phyloP scores from a whole-genome alignment of 1,140 invertebrate species.

The Panulirus ornatus region DNA sequence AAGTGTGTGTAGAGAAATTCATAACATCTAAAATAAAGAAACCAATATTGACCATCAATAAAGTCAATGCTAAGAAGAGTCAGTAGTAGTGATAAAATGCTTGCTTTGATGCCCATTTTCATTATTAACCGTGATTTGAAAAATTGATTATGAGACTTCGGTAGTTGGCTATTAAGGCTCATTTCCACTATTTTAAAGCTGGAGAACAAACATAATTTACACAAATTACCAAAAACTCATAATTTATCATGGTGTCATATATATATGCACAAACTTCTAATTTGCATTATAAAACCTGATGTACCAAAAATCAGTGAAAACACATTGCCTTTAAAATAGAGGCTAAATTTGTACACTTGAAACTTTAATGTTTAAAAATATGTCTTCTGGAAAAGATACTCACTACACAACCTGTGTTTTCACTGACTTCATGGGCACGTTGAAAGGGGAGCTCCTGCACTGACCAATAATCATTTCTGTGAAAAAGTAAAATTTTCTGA shows the following conservation, averaged over 20 bases:
- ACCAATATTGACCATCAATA: no score
- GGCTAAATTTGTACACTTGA: constrained; percentile 69
- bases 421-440: constrained; percentile 69
- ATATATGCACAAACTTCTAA: constrained; percentile 56
- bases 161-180: constrained; percentile 58
- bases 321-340: constrained; percentile 59
- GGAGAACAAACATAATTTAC: constrained; percentile 61
- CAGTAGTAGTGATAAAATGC: constrained; percentile 39
- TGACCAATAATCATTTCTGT: constrained; percentile 38
- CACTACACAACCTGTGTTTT: constrained; percentile 69
- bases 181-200: constrained; percentile 51
- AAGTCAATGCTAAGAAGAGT: no score
- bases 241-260: constrained; percentile 61
- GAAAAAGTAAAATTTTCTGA: background rate
- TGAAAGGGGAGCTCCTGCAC: constrained; percentile 43
- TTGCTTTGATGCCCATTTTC: constrained; percentile 69
- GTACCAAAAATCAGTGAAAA: constrained; percentile 71
- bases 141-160: constrained; percentile 60
- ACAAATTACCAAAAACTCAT: constrained; percentile 66
- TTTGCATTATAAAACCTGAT: constrained; percentile 69
- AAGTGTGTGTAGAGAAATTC: no score
- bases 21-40: no score
- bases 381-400: constrained; percentile 71
- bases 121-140: constrained; percentile 47
- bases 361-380: constrained; percentile 64